A percentile compares a stretch with the other conserved stretches of the same genome.
Conservation (phyloP, 2,888 invertebrate genomes). For the Drosophila tripunctata region DNA sequence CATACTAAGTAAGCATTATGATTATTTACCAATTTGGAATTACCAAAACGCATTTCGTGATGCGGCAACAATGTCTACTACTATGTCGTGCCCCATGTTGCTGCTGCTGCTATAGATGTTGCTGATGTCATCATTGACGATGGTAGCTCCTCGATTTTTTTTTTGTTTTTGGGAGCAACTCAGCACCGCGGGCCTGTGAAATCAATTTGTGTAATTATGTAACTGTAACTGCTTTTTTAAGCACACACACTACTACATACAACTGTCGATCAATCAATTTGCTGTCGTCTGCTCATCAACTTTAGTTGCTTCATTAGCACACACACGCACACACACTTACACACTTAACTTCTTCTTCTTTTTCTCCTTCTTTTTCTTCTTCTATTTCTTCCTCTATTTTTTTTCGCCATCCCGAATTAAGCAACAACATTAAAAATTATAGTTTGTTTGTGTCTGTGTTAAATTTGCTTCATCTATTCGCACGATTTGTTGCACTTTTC, state of each 20-base stretch:
- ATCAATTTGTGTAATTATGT: constrained; percentile 76
- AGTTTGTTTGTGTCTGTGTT: background rate
- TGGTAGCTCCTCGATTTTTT: constrained; percentile 36
- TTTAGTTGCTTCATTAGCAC: constrained; percentile 38
- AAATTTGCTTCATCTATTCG: background rate
- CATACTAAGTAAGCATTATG: constrained; percentile 46
- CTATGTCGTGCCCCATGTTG: constrained; percentile 33
- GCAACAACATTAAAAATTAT: background rate
- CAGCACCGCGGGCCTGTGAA: constrained; percentile 64
- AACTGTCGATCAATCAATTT: constrained; percentile 39
- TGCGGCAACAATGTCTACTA: constrained; percentile 48
- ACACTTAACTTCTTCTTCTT: background rate
- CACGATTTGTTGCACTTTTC: constrained; percentile 10
- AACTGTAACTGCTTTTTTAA: constrained; percentile 61
- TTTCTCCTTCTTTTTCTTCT: background rate
- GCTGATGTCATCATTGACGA: constrained; percentile 50
- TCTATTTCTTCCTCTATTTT: too few species aligned
- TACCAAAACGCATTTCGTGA: constrained; percentile 76
- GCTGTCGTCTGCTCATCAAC: constrained; percentile 30
- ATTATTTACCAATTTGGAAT: constrained; percentile 65
- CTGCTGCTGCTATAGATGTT: constrained; percentile 9
- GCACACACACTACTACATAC: constrained; percentile 5
- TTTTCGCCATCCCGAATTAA: background rate
- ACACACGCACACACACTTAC: background rate
- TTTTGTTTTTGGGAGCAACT: constrained; percentile 65